phyloP scores from a whole-genome alignment of 2,888 invertebrate genomes.

The Stomorhina lunata region DNA sequence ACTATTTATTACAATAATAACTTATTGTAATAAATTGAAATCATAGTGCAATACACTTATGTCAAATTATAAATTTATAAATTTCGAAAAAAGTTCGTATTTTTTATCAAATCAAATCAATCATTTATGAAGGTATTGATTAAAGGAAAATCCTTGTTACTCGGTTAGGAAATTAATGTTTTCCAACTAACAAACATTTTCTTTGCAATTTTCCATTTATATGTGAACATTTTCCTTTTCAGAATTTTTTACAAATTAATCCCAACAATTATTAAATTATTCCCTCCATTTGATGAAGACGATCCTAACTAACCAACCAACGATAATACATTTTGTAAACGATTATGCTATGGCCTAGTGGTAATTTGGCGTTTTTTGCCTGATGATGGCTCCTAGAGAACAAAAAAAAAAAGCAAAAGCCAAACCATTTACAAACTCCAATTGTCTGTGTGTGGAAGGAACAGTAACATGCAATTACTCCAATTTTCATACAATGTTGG shows the following conservation, averaged over 20 bases:
- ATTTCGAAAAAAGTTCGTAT: too few species aligned
- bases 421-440: background rate
- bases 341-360: conserved; percentile 12
- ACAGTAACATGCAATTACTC: conserved; percentile 63
- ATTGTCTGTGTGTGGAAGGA: conserved; percentile 32
- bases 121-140: too few species aligned
- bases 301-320: background rate
- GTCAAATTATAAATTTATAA: too few species aligned
- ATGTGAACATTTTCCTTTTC: background rate
- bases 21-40: too few species aligned
- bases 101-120: too few species aligned
- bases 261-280: conserved; percentile 44
- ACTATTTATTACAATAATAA: too few species aligned
- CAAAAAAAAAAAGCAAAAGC: background rate
- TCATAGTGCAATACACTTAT: too few species aligned
- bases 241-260: conserved; percentile 14
- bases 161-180: too few species aligned
- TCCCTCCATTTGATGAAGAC: conserved; percentile 28
- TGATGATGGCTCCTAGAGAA: background rate
- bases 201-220: background rate
- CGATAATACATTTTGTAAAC: background rate
- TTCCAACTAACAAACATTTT: too few species aligned
- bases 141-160: too few species aligned
- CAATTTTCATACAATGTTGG: conserved; percentile 62
- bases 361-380: conserved; percentile 40